These are phyloP conservation scores for Melanargia galathea DNA, from an alignment of 2,888 invertebrate genomes.

Conservation along the genomic window DNA sequence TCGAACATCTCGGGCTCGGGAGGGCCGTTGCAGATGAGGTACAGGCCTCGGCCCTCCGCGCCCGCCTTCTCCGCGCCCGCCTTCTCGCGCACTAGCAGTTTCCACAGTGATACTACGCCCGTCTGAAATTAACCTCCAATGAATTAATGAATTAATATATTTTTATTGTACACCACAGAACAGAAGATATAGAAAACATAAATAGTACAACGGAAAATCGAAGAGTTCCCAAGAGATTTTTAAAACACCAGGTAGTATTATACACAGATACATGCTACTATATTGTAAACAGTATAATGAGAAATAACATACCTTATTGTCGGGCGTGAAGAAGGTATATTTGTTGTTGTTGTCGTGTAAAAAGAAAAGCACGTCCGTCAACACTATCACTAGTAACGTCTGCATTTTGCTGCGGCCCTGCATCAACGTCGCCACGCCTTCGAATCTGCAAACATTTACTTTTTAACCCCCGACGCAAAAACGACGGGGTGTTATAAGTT, in stretches of 20 bases:
- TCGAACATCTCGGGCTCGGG: constrained; percentile 98
- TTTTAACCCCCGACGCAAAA: too few relatives aligned
- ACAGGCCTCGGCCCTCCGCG: constrained; percentile 93
- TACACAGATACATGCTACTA: too few relatives aligned
- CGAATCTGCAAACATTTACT: constrained; percentile 81
- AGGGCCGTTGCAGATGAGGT: constrained; percentile 95
- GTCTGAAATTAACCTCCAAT: constrained; percentile 84
- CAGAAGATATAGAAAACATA: too few relatives aligned
- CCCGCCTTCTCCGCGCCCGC: constrained; percentile 98
- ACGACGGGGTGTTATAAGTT: too few relatives aligned
- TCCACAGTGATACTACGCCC: constrained; percentile 95
- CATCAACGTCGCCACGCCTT: constrained; percentile 94
- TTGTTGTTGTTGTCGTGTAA: constrained; percentile 96
- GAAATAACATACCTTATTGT: constrained; percentile 95
- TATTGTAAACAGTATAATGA: too few relatives aligned
- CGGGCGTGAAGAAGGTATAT: constrained; percentile 95
- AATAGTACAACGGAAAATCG: too few relatives aligned
- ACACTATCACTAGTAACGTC: constrained; percentile 92
- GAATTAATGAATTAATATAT: too few relatives aligned
- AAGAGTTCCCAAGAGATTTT: too few relatives aligned
- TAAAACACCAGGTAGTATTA: too few relatives aligned
- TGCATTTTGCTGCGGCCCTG: constrained; percentile 95
- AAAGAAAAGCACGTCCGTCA: constrained; percentile 96
- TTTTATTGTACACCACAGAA: too few relatives aligned
- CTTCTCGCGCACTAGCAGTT: constrained; percentile 95